A percentile compares a stretch with the other conserved stretches of the same genome.
phyloP scores from a whole-genome alignment of 2,113 vertebrate species.

The Leptocoma aspasia region DNA sequence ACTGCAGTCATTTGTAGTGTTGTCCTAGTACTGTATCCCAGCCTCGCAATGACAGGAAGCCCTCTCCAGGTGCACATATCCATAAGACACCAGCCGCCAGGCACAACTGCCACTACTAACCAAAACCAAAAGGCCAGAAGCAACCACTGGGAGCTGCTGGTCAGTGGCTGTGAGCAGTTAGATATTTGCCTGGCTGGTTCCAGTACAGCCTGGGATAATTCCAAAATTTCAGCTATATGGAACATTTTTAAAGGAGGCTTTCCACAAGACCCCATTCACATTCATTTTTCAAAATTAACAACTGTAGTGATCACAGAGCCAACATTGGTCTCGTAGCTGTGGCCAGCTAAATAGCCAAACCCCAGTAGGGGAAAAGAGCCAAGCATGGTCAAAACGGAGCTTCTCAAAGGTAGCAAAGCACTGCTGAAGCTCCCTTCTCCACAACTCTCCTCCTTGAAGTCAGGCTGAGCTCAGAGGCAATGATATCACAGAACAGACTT shows the following conservation, averaged over 20 bases:
- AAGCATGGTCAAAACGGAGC: background rate
- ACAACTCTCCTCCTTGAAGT: constrained; percentile 1
- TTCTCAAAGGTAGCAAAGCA: background rate
- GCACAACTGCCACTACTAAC: background rate
- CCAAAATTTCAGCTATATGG: background rate
- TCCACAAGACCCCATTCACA: background rate
- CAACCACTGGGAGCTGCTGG: background rate
- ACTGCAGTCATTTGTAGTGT: background rate
- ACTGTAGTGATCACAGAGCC: background rate
- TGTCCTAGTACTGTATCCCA: background rate
- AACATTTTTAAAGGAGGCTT: background rate
- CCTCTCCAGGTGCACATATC: background rate
- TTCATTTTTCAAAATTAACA: constrained; percentile 44
- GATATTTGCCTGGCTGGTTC: background rate
- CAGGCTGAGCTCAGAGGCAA: background rate
- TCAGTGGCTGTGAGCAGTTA: background rate
- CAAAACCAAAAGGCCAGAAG: background rate
- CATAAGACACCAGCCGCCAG: background rate
- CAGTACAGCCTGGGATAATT: background rate
- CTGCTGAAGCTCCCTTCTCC: background rate
- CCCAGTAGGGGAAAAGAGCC: background rate
- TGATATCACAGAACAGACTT: background rate
- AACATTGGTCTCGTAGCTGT: background rate
- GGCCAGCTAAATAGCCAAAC: background rate
- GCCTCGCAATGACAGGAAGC: background rate